These are phyloP conservation scores for Stenolophus ochropezus DNA, from an alignment of 2,888 invertebrate species.

Conservation along the genomic window DNA sequence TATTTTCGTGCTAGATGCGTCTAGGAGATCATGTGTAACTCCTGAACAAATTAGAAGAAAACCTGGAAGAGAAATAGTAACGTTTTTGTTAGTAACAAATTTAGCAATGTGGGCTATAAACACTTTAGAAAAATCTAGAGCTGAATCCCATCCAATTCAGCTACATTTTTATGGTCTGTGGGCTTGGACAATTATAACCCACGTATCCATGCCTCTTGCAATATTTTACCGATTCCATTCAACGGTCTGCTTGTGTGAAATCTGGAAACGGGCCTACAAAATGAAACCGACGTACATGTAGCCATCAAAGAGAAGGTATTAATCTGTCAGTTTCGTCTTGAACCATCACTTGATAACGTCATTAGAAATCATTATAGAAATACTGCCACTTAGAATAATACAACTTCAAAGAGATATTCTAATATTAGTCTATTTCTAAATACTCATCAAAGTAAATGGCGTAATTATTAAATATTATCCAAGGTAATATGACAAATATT, in stretches of 20 bases:
- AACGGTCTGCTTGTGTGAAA: slow-evolving; percentile 95
- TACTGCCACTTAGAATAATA: background rate
- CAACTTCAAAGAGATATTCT: background rate
- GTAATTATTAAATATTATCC: background rate
- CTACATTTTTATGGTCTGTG: slow-evolving; percentile 93
- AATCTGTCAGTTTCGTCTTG: background rate
- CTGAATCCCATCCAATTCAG: slow-evolving; percentile 94
- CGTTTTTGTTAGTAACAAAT: slow-evolving; percentile 92
- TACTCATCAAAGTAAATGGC: background rate
- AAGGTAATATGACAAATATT: background rate
- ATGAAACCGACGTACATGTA: slow-evolving; percentile 90
- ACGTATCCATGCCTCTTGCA: slow-evolving; percentile 93
- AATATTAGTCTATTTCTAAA: background rate
- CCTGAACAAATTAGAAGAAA: slow-evolving; percentile 89
- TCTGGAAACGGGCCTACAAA: slow-evolving; percentile 97
- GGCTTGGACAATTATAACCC: slow-evolving; percentile 97
- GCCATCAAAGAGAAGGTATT: slow-evolving; percentile 31
- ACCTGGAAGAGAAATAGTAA: slow-evolving; percentile 94
- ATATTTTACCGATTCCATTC: slow-evolving; percentile 97
- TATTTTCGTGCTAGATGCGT: slow-evolving; percentile 93
- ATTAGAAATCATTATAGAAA: background rate
- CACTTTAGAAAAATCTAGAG: slow-evolving; percentile 91
- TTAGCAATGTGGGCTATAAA: slow-evolving; percentile 96
- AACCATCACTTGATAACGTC: background rate
- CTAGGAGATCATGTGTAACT: slow-evolving; percentile 87